These are phyloP conservation scores for Siniperca chuatsi DNA, from an alignment of 2,113 vertebrate species.

Conservation along the genomic window DNA sequence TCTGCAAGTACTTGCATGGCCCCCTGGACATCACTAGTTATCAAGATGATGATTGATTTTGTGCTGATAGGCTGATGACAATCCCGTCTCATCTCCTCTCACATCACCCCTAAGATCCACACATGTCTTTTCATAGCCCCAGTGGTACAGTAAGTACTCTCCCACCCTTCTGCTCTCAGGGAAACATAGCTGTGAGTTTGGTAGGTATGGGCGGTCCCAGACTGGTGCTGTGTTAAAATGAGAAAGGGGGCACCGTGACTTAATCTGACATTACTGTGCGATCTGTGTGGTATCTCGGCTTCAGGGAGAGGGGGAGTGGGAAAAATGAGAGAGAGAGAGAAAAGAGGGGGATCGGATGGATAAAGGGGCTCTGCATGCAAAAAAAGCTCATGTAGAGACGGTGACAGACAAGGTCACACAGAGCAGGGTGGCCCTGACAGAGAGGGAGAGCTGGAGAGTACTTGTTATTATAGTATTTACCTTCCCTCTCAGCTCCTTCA, in stretches of 20 bases:
- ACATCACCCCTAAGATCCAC: constrained; percentile 68
- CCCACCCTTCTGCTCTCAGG: constrained; percentile 53
- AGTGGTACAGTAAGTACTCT: constrained; percentile 70
- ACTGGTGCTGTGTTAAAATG: constrained; percentile 76
- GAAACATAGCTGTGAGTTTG: constrained; percentile 56
- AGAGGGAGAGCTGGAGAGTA: constrained; percentile 56
- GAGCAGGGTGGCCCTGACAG: constrained; percentile 82
- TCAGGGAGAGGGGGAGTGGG: constrained; percentile 70
- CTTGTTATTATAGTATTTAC: constrained; percentile 74
- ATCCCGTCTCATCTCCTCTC: constrained; percentile 69
- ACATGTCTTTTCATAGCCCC: constrained; percentile 68
- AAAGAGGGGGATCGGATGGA: constrained; percentile 76
- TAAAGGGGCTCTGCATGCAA: constrained; percentile 77
- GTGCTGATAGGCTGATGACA: constrained; percentile 75
- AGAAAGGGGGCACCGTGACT: constrained; percentile 79
- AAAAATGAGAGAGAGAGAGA: constrained; percentile 44
- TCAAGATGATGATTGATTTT: constrained; percentile 78
- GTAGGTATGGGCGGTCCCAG: constrained; percentile 64
- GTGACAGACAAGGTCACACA: constrained; percentile 85
- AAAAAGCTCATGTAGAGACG: constrained; percentile 76
- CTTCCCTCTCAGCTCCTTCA: constrained; percentile 43
- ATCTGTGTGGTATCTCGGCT: constrained; percentile 84
- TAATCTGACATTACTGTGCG: constrained; percentile 83
- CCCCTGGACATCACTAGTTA: constrained; percentile 48
- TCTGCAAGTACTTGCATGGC: constrained; percentile 17